Conservation (phyloP, 1,140 invertebrate genomes). For the Ephestia elutella region DNA sequence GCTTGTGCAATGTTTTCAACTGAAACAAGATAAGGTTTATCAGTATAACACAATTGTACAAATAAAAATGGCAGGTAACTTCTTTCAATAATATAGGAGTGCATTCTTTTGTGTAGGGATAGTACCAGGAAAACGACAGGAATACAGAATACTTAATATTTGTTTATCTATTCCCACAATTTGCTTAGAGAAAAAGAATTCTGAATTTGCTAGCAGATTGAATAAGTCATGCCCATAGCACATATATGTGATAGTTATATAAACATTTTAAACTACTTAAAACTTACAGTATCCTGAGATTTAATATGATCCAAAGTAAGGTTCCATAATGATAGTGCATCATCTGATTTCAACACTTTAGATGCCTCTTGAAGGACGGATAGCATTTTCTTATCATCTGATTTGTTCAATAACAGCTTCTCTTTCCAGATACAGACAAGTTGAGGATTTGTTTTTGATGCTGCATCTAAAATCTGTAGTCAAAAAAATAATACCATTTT, state of each 20-base stretch:
- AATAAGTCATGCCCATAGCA: no score
- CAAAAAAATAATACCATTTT: constrained; percentile 10
- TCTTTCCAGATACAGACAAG: constrained; percentile 50
- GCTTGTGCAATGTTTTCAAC: constrained; percentile 53
- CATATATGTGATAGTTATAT: background rate
- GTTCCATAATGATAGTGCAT: constrained; percentile 49
- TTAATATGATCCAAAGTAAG: constrained; percentile 49
- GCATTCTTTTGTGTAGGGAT: background rate
- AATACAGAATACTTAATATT: no score
- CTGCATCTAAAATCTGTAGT: constrained; percentile 45
- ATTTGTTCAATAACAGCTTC: constrained; percentile 41
- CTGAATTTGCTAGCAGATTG: no score
- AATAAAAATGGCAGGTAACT: constrained; percentile 1
- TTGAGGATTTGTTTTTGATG: constrained; percentile 39
- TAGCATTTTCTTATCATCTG: constrained; percentile 49
- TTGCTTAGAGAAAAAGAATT: no score
- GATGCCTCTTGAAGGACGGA: constrained; percentile 44
- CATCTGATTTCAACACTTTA: constrained; percentile 46
- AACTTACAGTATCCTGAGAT: constrained; percentile 46
- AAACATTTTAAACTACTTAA: background rate
- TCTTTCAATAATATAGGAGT: no score
- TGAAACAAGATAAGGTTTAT: constrained; percentile 36
- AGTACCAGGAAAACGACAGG: no score
- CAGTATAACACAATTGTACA: background rate
- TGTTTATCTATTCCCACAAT: no score